Percentiles rank a stretch among this genome's conserved stretches.
Evolutionary conservation across 1,140 invertebrate genomes (phyloP).

Genomic region (Palaemon carinicauda): DNA sequence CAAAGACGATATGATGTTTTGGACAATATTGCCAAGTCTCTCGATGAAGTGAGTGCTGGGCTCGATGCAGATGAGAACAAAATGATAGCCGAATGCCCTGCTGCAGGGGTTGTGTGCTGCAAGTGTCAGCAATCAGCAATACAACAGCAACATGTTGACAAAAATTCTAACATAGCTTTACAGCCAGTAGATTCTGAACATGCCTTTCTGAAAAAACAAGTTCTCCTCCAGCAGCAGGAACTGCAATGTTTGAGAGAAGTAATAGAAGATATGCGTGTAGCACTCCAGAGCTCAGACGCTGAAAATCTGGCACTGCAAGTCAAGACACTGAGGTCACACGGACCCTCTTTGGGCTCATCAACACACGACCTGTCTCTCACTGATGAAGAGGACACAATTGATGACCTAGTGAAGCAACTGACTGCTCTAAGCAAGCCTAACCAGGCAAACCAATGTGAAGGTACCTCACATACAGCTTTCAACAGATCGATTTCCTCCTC

Average conservation of each 20-base stretch:
- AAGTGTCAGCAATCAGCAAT: conserved; percentile 2
- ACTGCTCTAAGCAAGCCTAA: background rate
- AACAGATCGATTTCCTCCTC: background rate
- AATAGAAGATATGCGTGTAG: conserved; percentile 32
- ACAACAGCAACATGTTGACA: background rate
- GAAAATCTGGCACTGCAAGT: conserved; percentile 36
- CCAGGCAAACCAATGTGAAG: background rate
- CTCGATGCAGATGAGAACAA: background rate
- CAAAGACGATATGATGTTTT: conserved; percentile 29
- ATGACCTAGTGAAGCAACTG: conserved; percentile 27
- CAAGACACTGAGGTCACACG: background rate
- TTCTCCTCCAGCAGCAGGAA: conserved; percentile 34
- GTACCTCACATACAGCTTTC: background rate
- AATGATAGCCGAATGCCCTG: background rate
- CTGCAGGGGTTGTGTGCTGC: background rate
- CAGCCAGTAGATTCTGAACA: background rate
- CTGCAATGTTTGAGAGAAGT: conserved; percentile 33
- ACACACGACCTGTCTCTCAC: conserved; percentile 5
- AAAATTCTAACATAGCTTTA: conserved; percentile 33
- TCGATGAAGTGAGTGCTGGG: conserved; percentile 9
- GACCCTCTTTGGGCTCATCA: background rate
- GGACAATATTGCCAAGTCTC: conserved; percentile 3
- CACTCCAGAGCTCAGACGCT: conserved; percentile 34
- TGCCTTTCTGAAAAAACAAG: conserved; percentile 11
- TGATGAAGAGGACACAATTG: conserved; percentile 42